phyloP scores from a whole-genome alignment of 2,113 vertebrate species.

The Python bivittatus region DNA sequence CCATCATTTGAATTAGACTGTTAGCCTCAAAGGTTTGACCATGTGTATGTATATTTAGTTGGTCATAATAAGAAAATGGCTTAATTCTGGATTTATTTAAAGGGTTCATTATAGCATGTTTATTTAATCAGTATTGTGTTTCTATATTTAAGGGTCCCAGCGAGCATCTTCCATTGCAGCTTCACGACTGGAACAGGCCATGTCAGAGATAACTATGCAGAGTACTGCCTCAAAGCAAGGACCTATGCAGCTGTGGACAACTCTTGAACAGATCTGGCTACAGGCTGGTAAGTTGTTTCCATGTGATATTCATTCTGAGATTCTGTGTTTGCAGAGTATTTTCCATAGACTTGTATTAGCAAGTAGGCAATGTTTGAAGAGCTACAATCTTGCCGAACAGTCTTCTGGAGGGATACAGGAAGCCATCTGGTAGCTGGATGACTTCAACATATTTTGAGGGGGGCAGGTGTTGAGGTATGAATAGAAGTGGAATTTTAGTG shows the following conservation, averaged over 20 bases:
- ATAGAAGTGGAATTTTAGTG: not conserved
- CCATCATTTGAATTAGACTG: not conserved
- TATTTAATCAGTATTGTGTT: not conserved
- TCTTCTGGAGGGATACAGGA: not conserved
- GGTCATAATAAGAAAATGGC: too few relatives aligned
- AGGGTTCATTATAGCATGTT: not conserved
- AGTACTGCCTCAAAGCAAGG: constrained; percentile 86
- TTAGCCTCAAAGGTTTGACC: not conserved
- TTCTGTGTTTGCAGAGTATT: not conserved
- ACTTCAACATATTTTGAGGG: not conserved
- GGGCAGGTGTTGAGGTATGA: not conserved
- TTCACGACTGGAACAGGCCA: constrained; percentile 91
- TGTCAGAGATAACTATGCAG: constrained; percentile 88
- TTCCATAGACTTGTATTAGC: not conserved
- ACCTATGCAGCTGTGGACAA: constrained; percentile 89
- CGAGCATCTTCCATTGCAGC: constrained; percentile 87
- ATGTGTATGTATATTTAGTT: not conserved
- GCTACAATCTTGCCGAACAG: not conserved
- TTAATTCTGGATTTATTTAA: not conserved
- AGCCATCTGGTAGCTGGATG: not conserved
- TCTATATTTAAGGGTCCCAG: constrained; percentile 77
- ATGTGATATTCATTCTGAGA: not conserved
- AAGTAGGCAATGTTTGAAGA: not conserved
- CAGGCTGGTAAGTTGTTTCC: constrained; percentile 85
- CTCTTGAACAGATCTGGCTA: constrained; percentile 94